Percentiles rank a stretch among this genome's conserved stretches.
Conservation (phyloP, 2,797 vertebrate species). For the Florisuga fusca region DNA sequence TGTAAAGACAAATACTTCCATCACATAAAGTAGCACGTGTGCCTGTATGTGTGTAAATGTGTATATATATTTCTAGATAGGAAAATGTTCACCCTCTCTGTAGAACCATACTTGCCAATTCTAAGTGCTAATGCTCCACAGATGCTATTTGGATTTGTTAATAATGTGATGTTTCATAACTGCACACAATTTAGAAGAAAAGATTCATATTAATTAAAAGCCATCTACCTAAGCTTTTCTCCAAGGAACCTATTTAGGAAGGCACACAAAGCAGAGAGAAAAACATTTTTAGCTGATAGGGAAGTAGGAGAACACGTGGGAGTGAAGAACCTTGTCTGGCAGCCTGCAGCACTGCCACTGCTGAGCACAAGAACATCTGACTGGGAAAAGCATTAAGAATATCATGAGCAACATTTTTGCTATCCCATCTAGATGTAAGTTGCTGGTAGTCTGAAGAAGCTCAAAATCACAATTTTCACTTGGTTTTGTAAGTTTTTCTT, state of each 20-base stretch:
- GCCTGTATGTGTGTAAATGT: background rate
- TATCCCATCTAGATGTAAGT: background rate
- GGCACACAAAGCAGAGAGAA: background rate
- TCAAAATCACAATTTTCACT: background rate
- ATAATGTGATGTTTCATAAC: background rate
- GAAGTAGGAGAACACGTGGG: background rate
- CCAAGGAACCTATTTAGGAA: background rate
- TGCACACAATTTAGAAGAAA: background rate
- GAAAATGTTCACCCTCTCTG: background rate
- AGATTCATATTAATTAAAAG: background rate
- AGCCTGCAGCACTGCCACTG: background rate
- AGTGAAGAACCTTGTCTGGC: background rate
- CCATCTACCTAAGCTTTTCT: background rate
- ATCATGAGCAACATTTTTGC: background rate
- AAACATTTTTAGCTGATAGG: background rate
- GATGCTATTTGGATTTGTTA: background rate
- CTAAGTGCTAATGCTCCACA: background rate
- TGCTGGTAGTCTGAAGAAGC: background rate
- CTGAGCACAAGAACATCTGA: background rate
- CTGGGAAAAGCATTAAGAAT: background rate
- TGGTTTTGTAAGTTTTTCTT: background rate
- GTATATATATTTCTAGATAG: background rate
- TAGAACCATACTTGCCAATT: background rate
- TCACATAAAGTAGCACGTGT: accelerated
- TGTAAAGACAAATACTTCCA: background rate